Conservation (phyloP, 2,113 vertebrate genomes). For the Trogon melanurus region DNA sequence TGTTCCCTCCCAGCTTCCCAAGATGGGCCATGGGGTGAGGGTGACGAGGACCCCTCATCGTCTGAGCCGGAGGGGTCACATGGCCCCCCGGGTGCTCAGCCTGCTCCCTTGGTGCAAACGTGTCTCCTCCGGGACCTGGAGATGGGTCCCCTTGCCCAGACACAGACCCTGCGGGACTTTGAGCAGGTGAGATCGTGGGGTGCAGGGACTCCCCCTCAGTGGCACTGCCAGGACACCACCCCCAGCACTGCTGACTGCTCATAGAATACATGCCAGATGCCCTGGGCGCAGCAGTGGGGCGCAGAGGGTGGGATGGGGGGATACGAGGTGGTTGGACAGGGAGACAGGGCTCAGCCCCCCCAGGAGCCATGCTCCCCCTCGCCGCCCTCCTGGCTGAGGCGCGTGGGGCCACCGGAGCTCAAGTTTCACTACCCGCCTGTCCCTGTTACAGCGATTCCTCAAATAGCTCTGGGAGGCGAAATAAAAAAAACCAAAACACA, state of each 20-base stretch:
- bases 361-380: not conserved
- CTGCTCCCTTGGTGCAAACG: constrained; percentile 68
- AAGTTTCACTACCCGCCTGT: constrained; percentile 83
- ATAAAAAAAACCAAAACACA: not conserved
- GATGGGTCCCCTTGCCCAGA: constrained; percentile 75
- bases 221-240: not conserved
- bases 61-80: constrained; percentile 73
- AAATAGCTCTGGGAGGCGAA: constrained; percentile 81
- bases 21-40: constrained; percentile 49
- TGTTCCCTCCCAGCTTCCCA: constrained; percentile 76
- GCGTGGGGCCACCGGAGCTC: constrained; percentile 65
- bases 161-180: constrained; percentile 88
- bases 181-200: constrained; percentile 81
- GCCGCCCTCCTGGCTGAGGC: not conserved
- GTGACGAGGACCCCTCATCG: constrained; percentile 23
- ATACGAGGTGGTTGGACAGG: not conserved
- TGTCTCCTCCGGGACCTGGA: constrained; percentile 82
- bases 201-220: too few species aligned
- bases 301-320: not conserved
- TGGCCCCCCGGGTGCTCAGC: not conserved
- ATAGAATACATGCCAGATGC: not conserved
- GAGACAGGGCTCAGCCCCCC: not conserved
- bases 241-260: rapidly evolving
- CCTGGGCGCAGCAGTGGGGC: not conserved
- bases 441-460: constrained; percentile 82